phyloP scores from a whole-genome alignment of 2,113 vertebrate species.

The Zeus faber region DNA sequence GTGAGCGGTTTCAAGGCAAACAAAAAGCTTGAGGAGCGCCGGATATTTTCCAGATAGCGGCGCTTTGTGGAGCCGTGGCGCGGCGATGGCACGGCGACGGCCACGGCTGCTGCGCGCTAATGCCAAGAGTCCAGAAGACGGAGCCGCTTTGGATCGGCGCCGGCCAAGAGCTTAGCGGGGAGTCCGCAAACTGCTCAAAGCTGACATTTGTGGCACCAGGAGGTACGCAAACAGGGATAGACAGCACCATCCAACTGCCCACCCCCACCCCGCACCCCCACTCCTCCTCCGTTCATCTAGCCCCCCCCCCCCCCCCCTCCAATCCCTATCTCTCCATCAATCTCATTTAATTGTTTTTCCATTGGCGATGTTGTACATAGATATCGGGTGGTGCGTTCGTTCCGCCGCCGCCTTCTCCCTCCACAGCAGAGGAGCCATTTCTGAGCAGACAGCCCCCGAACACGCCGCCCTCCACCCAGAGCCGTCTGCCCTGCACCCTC shows the following conservation, averaged over 20 bases:
- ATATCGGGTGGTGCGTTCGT: constrained; percentile 46
- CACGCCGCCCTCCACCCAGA: no score
- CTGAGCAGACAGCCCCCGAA: no score
- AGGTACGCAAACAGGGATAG: constrained; percentile 74
- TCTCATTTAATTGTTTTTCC: constrained; percentile 70
- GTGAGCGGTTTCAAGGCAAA: no score
- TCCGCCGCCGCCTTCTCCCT: constrained; percentile 35
- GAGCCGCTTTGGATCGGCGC: constrained; percentile 74
- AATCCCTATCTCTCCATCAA: constrained; percentile 57
- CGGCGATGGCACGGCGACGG: constrained; percentile 75
- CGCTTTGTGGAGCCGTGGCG: no score
- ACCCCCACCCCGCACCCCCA: constrained; percentile 12
- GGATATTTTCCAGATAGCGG: no score
- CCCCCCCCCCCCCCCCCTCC: constrained; percentile 23
- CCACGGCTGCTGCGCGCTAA: constrained; percentile 47
- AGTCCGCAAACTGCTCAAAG: constrained; percentile 80
- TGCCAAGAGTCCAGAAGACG: constrained; percentile 81
- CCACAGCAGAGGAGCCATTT: neutral
- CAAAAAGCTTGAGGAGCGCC: no score
- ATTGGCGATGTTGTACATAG: constrained; percentile 54
- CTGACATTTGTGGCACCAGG: constrained; percentile 82
- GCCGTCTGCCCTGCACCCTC: constrained; percentile 11
- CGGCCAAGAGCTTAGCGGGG: constrained; percentile 80
- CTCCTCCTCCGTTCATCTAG: neutral
- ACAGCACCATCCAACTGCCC: constrained; percentile 56